Evolutionary conservation across 2,113 vertebrate genomes (phyloP).

Genomic region (Aptenodytes patagonicus): DNA sequence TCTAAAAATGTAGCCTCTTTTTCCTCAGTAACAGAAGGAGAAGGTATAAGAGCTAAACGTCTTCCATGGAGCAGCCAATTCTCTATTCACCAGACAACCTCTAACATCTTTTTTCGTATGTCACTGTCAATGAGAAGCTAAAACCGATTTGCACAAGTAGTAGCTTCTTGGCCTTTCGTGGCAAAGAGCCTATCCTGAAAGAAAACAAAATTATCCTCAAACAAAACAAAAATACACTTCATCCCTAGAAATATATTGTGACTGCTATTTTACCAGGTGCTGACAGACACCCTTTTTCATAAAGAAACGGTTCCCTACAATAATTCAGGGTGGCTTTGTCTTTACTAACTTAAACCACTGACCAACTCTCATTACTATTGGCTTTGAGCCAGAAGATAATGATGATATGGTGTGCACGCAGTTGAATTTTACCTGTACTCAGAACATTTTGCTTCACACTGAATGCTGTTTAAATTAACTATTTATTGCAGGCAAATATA

Average conservation of each 20-base stretch:
- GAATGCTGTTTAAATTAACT: not conserved
- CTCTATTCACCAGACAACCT: not conserved
- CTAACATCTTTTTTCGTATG: not conserved
- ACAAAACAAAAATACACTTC: not conserved
- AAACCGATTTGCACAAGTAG: not conserved
- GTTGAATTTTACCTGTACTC: not conserved
- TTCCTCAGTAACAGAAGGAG: not conserved
- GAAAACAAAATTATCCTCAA: not conserved
- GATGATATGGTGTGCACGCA: accelerated
- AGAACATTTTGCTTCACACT: not conserved
- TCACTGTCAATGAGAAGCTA: not conserved
- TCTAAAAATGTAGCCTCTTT: not conserved
- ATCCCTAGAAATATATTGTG: not conserved
- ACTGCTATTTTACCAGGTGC: not conserved
- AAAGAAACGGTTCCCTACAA: not conserved
- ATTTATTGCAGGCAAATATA: not conserved
- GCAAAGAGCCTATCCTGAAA: not conserved
- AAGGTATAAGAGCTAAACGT: not conserved
- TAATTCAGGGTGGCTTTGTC: not conserved
- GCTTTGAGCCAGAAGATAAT: not conserved
- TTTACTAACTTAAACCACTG: not conserved
- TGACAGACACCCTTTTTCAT: not conserved
- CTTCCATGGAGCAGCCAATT: not conserved
- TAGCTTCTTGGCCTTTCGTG: not conserved
- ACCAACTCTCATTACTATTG: not conserved